phyloP scores from a whole-genome alignment of 2,888 invertebrate genomes.

The Trilocha varians region DNA sequence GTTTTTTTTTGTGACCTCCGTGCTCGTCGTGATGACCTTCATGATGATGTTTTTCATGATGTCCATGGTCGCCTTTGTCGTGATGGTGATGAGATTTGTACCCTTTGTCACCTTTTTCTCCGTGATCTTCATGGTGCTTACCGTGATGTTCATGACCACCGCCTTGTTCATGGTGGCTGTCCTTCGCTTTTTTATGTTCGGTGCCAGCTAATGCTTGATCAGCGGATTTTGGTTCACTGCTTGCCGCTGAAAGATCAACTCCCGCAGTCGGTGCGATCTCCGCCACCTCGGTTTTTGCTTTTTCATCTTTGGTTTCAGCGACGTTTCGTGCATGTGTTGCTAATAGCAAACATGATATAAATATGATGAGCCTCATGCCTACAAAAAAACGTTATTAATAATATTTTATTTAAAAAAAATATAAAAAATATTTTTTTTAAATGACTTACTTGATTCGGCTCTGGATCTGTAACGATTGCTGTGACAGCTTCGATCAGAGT shows the following conservation, averaged over 20 bases:
- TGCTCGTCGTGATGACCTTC: constrained; percentile 84
- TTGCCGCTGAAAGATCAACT: constrained; percentile 23
- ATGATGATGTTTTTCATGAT: constrained; percentile 85
- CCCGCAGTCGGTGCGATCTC: constrained; percentile 20
- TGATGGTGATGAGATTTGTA: constrained; percentile 84
- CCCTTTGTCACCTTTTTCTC: constrained; percentile 85
- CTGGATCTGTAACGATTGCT: constrained; percentile 29
- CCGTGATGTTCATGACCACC: constrained; percentile 81
- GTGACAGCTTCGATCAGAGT: constrained; percentile 41
- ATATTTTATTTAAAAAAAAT: background rate
- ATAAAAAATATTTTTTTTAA: background rate
- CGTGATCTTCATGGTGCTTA: constrained; percentile 79
- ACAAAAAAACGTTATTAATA: constrained; percentile 14
- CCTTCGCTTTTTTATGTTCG: constrained; percentile 60
- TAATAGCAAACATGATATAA: constrained; percentile 37
- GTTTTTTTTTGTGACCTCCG: constrained; percentile 86
- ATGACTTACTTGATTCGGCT: constrained; percentile 26
- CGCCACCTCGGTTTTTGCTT: constrained; percentile 19
- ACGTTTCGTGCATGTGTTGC: constrained; percentile 44
- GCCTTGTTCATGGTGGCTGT: constrained; percentile 74
- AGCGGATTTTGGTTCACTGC: constrained; percentile 8
- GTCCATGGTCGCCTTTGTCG: constrained; percentile 84
- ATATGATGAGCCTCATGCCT: constrained; percentile 49
- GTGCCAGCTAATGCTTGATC: constrained; percentile 68
- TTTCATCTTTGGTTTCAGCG: constrained; percentile 32